Evolutionary conservation across 1,140 invertebrate species (phyloP).

Genomic region (Pygmarrhopalites habei): DNA sequence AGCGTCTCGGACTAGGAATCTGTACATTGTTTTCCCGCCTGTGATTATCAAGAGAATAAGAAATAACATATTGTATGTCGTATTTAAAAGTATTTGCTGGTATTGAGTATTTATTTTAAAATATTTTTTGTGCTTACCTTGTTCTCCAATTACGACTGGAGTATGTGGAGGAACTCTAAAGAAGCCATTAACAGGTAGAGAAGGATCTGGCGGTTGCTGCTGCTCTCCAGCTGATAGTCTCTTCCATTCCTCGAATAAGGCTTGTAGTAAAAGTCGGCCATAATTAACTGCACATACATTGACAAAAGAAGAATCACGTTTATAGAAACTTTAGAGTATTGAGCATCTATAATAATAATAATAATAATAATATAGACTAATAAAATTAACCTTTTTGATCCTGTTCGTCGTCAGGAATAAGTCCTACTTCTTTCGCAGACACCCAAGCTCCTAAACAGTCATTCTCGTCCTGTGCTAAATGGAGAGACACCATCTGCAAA

Average conservation of each 20-base stretch:
- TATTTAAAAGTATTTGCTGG: too few relatives aligned
- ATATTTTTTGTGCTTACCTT: too few relatives aligned
- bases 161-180: conserved; percentile 92
- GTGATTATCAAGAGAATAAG: too few relatives aligned
- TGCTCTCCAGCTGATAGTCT: conserved; percentile 55
- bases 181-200: conserved; percentile 61
- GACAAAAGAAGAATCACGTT: too few relatives aligned
- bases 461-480: conserved; percentile 91
- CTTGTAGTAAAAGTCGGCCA: conserved; percentile 86
- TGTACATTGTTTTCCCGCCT: conserved; percentile 84
- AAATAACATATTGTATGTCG: too few relatives aligned
- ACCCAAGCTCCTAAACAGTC: conserved; percentile 98
- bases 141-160: conserved; percentile 88
- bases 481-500: conserved; percentile 95
- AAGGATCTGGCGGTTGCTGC: conserved; percentile 48
- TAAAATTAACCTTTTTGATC: conserved; percentile 84
- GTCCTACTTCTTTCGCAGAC: conserved; percentile 86
- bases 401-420: conserved; percentile 60
- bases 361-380: too few relatives aligned
- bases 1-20: conserved; percentile 84
- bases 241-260: conserved; percentile 93
- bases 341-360: too few relatives aligned
- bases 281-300: conserved; percentile 91
- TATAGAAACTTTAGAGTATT: too few relatives aligned
- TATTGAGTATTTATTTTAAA: too few relatives aligned